A percentile compares a stretch with the other conserved stretches of the same genome.
Conservation (phyloP, 2,113 vertebrate species). For the Pagrus major region DNA sequence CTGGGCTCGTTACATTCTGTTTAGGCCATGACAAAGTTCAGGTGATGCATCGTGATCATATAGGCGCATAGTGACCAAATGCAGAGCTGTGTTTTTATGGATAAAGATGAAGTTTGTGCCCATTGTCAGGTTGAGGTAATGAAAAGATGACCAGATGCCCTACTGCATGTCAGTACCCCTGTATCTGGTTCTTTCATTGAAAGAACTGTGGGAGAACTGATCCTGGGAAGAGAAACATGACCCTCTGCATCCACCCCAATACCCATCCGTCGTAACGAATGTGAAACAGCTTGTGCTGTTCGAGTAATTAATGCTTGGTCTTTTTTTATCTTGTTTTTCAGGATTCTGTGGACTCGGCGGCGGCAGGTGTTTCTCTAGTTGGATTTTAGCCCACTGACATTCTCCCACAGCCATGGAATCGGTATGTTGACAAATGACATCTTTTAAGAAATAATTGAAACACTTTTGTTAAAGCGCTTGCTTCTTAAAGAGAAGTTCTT, state of each 20-base stretch:
- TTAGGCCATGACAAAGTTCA: neutral
- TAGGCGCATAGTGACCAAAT: neutral
- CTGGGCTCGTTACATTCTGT: neutral
- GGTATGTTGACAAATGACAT: conserved; percentile 85
- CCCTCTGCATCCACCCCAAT: conserved; percentile 20
- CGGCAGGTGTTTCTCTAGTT: conserved; percentile 78
- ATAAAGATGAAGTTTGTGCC: neutral
- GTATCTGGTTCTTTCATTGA: neutral
- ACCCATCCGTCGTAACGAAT: conserved; percentile 37
- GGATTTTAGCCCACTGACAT: conserved; percentile 89
- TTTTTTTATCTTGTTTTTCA: conserved; percentile 83
- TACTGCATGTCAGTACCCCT: neutral
- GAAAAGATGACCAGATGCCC: neutral
- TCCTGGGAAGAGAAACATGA: conserved; percentile 43
- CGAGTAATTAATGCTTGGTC: conserved; percentile 65
- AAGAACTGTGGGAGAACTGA: conserved; percentile 15
- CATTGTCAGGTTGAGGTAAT: neutral
- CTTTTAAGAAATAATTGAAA: neutral
- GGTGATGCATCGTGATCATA: neutral
- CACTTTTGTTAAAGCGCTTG: neutral
- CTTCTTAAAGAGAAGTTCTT: neutral
- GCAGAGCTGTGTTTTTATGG: neutral
- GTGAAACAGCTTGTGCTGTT: conserved; percentile 49
- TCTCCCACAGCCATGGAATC: conserved; percentile 93
- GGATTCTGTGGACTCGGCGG: conserved; percentile 81